A percentile compares a stretch with the other conserved stretches of the same genome.
Evolutionary conservation across 2,113 vertebrate genomes (phyloP).

Genomic region (Perca fluviatilis): DNA sequence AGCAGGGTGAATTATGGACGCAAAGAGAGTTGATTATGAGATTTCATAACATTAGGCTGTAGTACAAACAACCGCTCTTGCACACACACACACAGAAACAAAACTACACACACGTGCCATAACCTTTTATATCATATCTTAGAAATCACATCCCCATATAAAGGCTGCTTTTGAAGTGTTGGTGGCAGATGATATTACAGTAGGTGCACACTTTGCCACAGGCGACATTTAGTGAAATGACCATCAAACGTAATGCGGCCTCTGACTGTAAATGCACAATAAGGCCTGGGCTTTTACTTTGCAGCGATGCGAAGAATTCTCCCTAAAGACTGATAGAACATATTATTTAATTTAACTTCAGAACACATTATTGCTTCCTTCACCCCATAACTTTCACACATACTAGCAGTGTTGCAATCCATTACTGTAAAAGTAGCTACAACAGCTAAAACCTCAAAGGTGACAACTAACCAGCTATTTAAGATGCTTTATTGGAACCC

Average conservation of each 20-base stretch:
- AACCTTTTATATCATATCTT: neutral
- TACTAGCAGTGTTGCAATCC: neutral
- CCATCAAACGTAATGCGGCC: conserved; percentile 5
- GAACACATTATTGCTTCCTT: neutral
- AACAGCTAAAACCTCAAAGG: conserved; percentile 33
- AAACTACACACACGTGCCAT: neutral
- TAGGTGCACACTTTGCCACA: neutral
- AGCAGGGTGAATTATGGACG: neutral
- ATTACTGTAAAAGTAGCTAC: conserved; percentile 6
- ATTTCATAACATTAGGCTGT: neutral
- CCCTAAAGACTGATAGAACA: neutral
- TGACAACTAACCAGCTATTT: neutral
- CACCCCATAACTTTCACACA: neutral
- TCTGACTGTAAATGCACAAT: neutral
- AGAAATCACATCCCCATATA: neutral
- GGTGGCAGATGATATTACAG: neutral
- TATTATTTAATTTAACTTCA: neutral
- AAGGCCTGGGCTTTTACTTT: neutral
- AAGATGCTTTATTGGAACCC: conserved; percentile 28
- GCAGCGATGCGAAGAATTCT: neutral
- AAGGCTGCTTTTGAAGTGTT: neutral
- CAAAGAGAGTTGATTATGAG: neutral
- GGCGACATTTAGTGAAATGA: conserved; percentile 2
- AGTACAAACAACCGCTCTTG: neutral
- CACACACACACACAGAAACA: neutral